These are phyloP conservation scores for Hiodon tergisus DNA, from an alignment of 2,113 vertebrate species.

Conservation along the genomic window DNA sequence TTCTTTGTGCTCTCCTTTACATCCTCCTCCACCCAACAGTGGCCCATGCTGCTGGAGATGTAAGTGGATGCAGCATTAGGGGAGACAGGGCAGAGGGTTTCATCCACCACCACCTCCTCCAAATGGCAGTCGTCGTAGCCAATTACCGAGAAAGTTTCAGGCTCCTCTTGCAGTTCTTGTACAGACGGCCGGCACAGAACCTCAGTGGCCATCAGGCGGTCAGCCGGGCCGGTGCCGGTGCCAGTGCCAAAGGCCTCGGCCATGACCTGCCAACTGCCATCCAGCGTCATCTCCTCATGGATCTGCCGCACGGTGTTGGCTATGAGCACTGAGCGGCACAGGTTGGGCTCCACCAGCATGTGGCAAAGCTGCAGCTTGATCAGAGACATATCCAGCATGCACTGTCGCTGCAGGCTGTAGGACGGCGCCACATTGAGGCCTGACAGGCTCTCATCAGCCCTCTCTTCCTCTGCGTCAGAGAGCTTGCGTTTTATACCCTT, in stretches of 20 bases:
- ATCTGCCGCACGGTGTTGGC: slow-evolving; percentile 97
- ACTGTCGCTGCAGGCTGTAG: slow-evolving; percentile 88
- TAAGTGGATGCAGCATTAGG: slow-evolving; percentile 54
- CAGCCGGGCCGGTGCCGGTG: slow-evolving; percentile 52
- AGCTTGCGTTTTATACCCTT: slow-evolving; percentile 88
- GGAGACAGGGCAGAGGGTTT: slow-evolving; percentile 55
- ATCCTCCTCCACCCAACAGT: slow-evolving; percentile 57
- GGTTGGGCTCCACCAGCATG: slow-evolving; percentile 92
- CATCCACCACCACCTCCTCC: slow-evolving; percentile 61
- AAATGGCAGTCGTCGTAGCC: slow-evolving; percentile 59
- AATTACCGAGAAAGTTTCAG: slow-evolving; percentile 56
- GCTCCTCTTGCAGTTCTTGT: slow-evolving; percentile 64
- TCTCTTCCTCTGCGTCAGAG: slow-evolving; percentile 68
- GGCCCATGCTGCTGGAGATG: slow-evolving; percentile 57
- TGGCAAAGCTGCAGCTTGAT: slow-evolving; percentile 98
- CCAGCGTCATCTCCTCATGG: slow-evolving; percentile 94
- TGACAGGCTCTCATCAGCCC: slow-evolving; percentile 51
- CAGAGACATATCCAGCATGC: slow-evolving; percentile 92
- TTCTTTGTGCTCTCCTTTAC: slow-evolving; percentile 36
- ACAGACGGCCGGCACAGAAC: slow-evolving; percentile 78
- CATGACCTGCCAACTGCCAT: slow-evolving; percentile 80
- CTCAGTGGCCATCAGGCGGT: slow-evolving; percentile 87
- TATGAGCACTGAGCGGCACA: slow-evolving; percentile 94
- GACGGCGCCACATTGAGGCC: slow-evolving; percentile 55
- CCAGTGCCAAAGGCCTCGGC: slow-evolving; percentile 59